Conservation (phyloP, 2,888 invertebrate genomes). For the Cotesia congregata region DNA sequence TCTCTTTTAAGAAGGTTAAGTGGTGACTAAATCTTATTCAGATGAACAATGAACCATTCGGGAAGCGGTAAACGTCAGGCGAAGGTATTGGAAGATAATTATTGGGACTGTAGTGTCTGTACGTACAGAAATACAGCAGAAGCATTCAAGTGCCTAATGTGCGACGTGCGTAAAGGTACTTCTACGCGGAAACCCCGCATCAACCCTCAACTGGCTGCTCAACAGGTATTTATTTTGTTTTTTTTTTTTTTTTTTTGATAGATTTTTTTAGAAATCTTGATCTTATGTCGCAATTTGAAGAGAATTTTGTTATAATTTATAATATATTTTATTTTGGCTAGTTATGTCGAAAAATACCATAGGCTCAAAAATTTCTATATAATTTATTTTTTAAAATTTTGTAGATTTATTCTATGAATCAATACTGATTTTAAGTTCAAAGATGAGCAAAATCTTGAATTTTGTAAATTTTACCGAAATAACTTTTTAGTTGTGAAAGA, state of each 20-base stretch:
- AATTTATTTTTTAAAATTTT: too few relatives aligned
- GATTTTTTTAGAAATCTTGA: too few relatives aligned
- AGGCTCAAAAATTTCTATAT: too few relatives aligned
- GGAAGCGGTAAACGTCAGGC: slow-evolving; percentile 82
- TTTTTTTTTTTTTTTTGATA: background rate
- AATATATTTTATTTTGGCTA: too few relatives aligned
- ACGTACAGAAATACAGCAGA: slow-evolving; percentile 97
- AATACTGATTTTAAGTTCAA: too few relatives aligned
- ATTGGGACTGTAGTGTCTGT: slow-evolving; percentile 99
- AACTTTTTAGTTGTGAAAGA: too few relatives aligned
- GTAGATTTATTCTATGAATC: too few relatives aligned
- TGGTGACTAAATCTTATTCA: slow-evolving; percentile 61
- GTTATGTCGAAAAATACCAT: too few relatives aligned
- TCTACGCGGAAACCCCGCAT: slow-evolving; percentile 93
- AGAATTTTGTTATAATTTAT: too few relatives aligned
- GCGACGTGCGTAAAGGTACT: slow-evolving; percentile 97
- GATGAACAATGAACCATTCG: slow-evolving; percentile 71
- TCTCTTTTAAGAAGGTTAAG: slow-evolving; percentile 69
- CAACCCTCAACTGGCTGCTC: slow-evolving; percentile 96
- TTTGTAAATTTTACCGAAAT: too few relatives aligned
- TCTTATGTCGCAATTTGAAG: too few relatives aligned
- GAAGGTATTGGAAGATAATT: slow-evolving; percentile 89
- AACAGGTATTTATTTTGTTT: slow-evolving; percentile 77
- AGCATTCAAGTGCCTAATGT: slow-evolving; percentile 99
- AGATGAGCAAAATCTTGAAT: too few relatives aligned